Evolutionary conservation across 2,888 invertebrate species (phyloP), one percentile per base, ranked within the genome.

Genomic region (Pachliopta kotzebuea): DNA sequence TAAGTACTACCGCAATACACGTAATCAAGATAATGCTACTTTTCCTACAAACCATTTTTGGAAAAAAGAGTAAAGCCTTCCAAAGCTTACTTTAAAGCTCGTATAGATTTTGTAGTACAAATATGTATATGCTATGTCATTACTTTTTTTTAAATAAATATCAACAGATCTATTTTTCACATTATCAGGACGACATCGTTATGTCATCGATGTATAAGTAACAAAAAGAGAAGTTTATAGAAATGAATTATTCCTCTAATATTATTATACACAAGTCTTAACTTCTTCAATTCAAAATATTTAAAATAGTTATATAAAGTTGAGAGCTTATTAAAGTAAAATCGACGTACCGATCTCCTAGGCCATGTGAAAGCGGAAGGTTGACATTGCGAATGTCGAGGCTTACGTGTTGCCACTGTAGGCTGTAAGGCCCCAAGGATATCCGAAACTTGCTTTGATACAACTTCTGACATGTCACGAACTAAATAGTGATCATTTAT

Each of bases 341-440:
- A 67, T 56, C 29, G 59, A 53, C 60, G 56, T 23, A 54, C 42
- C 24, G 23, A 31, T 56, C 26, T 21, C 55, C 45, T 45, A 50
- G 52, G 56, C 52, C 20, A n/a, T 31, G 65, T 76, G 78, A 80
- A 81, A 81, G 79, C 74, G 65, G 69, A 68, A 71, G 63, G 71
- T 74, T 79, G 79, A 75, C 76, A 79, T 79, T 81, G 68, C 67
- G 62, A 69, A 68, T 67, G 69, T 54, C 65, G 58, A 62, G 60
- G 60, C 61, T 63, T 60, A 57, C 60, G 20, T 60, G 71, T 65
- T 62, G 65, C 69, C 61, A 67, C 66, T 63, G 61, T 59, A 63
- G 67, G 69, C 29, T 57, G 53, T 18, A 21, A 14, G 20, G 54
- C 52, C 23, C 57, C 65, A 65, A 61, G 65, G 65, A 61, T 65